phyloP scores from a whole-genome alignment of 2,888 invertebrate species.

The Mesorhabditis belari region DNA sequence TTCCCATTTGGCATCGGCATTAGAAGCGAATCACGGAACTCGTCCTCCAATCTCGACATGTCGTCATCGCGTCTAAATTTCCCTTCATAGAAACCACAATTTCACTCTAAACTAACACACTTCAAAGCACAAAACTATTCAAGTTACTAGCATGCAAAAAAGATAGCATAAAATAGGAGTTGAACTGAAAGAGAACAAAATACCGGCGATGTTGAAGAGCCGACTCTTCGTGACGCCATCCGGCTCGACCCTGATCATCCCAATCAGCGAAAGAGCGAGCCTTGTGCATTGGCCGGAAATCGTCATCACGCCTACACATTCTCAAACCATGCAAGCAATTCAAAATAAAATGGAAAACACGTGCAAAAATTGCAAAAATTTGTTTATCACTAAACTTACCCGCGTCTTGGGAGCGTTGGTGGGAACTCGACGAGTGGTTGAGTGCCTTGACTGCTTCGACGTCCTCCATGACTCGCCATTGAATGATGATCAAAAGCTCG shows the following conservation, averaged over 20 bases:
- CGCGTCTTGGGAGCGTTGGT: conserved; percentile 46
- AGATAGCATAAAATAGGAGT: neutral
- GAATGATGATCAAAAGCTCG: conserved; percentile 29
- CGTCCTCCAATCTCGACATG: conserved; percentile 40
- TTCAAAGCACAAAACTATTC: neutral
- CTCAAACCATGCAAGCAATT: conserved; percentile 14
- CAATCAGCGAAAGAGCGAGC: conserved; percentile 51
- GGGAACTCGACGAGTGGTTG: conserved; percentile 51
- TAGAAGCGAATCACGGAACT: conserved; percentile 43
- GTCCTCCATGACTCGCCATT: conserved; percentile 26
- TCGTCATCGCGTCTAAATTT: conserved; percentile 37
- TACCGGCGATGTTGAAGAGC: neutral
- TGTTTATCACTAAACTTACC: conserved; percentile 9
- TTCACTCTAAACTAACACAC: no score
- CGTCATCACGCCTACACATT: conserved; percentile 10
- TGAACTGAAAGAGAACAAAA: neutral
- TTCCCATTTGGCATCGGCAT: conserved; percentile 44
- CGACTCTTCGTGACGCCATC: conserved; percentile 7
- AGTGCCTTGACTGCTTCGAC: conserved; percentile 27
- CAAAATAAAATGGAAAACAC: no score
- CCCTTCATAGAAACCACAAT: neutral
- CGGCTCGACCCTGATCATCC: conserved; percentile 40
- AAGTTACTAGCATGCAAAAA: neutral
- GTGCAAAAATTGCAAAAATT: no score
- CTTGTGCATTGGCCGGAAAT: conserved; percentile 40